Conservation (phyloP, 2,797 vertebrate genomes). For the Hypotaenidia philippensis region DNA sequence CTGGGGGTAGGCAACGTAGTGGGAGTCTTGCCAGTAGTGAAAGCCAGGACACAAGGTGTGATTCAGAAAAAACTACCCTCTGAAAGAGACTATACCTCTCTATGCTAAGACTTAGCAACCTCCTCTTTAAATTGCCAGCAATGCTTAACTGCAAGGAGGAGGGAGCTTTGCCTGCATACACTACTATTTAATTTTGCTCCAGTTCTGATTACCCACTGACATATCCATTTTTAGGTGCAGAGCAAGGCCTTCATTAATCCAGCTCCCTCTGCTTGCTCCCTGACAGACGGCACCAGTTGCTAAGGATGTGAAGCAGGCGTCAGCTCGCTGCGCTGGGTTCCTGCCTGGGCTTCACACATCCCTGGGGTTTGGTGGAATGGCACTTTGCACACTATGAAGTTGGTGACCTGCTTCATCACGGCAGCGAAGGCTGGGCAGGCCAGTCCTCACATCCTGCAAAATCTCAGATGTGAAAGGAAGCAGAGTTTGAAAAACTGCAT, state of each 20-base stretch:
- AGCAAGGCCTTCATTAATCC: neutral
- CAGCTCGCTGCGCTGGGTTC: rapidly evolving
- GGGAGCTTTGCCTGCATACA: neutral
- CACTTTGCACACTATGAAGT: neutral
- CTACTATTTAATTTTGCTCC: neutral
- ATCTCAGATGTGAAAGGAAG: neutral
- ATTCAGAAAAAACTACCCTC: neutral
- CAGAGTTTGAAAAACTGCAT: neutral
- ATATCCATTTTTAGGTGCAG: neutral
- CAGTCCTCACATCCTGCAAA: neutral
- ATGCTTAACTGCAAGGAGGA: neutral
- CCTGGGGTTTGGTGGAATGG: neutral
- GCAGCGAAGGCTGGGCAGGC: neutral
- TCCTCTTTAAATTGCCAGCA: neutral
- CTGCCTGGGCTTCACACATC: neutral
- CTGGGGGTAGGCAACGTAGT: rapidly evolving
- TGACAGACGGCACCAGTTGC: neutral
- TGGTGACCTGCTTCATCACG: neutral
- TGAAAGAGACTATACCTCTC: neutral
- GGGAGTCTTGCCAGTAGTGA: neutral
- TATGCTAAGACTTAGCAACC: neutral
- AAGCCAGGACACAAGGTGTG: neutral
- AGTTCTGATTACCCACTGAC: neutral
- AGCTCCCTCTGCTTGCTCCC: neutral
- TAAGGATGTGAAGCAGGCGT: neutral